A percentile compares a stretch with the other conserved stretches of the same genome.
Conservation (phyloP, 2,797 vertebrate genomes). For the Tamandua tetradactyla region DNA sequence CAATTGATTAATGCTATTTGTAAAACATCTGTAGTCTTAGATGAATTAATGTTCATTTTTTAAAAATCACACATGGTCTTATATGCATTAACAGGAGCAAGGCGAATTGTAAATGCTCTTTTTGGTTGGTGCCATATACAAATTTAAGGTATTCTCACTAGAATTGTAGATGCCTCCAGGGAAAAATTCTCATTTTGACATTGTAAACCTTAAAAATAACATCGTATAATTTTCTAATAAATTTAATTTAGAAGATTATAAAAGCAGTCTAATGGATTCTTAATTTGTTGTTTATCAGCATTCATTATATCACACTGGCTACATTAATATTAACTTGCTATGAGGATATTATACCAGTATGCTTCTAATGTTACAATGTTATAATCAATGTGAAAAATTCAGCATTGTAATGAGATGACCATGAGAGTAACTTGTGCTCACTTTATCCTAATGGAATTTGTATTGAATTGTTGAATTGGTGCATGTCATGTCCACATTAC, state of each 20-base stretch:
- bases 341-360: slow-evolving; percentile 4
- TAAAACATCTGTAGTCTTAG: neutral
- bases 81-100: neutral
- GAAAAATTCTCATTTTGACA: neutral
- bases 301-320: neutral
- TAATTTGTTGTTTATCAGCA: neutral
- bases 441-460: neutral
- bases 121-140: neutral
- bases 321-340: slow-evolving; percentile 19
- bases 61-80: neutral
- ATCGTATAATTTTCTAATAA: neutral
- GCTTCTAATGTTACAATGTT: slow-evolving; percentile 11
- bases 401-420: neutral
- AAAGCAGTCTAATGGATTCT: neutral
- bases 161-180: neutral
- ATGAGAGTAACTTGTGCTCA: neutral
- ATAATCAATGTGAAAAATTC: neutral
- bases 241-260: neutral
- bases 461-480: neutral
- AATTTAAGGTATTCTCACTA: neutral
- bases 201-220: neutral
- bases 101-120: neutral
- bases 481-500: neutral
- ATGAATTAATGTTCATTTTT: neutral
- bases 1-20: neutral